Evolutionary conservation across 2,113 vertebrate genomes (phyloP).

Genomic region (Proterorhinus semilunaris): DNA sequence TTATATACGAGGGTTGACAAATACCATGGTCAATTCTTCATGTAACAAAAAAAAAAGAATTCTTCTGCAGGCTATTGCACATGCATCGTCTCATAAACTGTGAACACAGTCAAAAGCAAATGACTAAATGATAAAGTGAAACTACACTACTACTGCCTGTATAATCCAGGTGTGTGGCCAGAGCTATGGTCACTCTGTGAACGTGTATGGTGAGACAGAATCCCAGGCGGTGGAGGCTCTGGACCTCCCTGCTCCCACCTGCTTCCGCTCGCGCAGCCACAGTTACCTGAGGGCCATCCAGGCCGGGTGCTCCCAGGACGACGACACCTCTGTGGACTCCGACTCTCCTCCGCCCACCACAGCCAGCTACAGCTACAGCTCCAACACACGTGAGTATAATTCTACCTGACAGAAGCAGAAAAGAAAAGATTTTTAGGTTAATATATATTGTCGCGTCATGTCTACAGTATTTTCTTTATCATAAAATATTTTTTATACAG

Average conservation of each 20-base stretch:
- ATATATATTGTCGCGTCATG: too few species aligned
- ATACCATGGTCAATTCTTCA: too few species aligned
- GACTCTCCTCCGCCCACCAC: constrained; percentile 87
- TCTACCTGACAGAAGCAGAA: neutral
- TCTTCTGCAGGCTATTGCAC: too few species aligned
- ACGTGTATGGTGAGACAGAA: constrained; percentile 84
- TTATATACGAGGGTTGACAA: too few species aligned
- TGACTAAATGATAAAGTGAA: neutral
- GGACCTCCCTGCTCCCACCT: constrained; percentile 92
- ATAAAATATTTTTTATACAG: too few species aligned
- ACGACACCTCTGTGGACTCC: constrained; percentile 90
- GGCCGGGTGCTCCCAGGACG: constrained; percentile 96
- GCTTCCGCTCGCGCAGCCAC: constrained; percentile 97
- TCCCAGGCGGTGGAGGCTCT: constrained; percentile 85
- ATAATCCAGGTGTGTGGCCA: constrained; percentile 82
- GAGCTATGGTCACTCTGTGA: constrained; percentile 75
- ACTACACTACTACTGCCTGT: neutral
- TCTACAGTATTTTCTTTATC: too few species aligned
- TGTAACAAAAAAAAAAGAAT: too few species aligned
- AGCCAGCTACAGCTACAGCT: constrained; percentile 82
- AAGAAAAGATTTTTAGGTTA: too few species aligned
- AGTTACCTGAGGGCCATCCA: constrained; percentile 99
- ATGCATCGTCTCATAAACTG: too few species aligned
- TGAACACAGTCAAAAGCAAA: too few species aligned
- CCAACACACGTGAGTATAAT: constrained; percentile 87